Conservation (phyloP, 30 jellyfish, hydroid and myxozoan species). For the Pseudorhiza aurosa region DNA sequence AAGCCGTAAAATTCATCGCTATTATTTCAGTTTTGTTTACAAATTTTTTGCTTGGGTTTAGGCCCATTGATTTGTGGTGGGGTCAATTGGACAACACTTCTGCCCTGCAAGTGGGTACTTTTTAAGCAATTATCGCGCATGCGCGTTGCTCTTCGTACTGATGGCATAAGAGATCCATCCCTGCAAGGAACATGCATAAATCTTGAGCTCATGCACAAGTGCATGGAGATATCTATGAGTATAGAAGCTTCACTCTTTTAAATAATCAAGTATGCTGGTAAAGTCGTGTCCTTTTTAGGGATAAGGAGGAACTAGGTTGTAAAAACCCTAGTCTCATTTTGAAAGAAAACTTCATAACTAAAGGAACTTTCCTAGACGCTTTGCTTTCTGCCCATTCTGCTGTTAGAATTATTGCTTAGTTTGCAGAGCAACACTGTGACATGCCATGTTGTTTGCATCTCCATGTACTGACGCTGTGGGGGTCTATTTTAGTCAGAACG, state of each 20-base stretch:
- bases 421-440: conserved; percentile 11
- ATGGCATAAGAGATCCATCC: conserved; percentile 30
- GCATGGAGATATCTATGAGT: conserved; percentile 46
- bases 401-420: conserved; percentile 34
- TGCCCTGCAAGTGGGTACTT: too few relatives aligned
- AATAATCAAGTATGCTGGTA: conserved; percentile 30
- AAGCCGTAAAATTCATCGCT: too few relatives aligned
- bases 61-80: too few relatives aligned
- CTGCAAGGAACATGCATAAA: conserved; percentile 30
- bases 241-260: conserved; percentile 25
- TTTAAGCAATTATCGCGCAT: too few relatives aligned
- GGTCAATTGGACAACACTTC: too few relatives aligned
- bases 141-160: too few relatives aligned
- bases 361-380: conserved; percentile 36
- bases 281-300: conserved; percentile 39
- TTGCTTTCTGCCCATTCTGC: conserved; percentile 48
- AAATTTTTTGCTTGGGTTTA: too few relatives aligned
- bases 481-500: conserved; percentile 44
- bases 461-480: conserved; percentile 44
- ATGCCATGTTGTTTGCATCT: conserved; percentile 33
- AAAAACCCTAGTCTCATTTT: not conserved
- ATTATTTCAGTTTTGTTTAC: too few relatives aligned
- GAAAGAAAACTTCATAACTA: conserved; percentile 33
- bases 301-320: too few relatives aligned
- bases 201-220: conserved; percentile 9